Evolutionary conservation across 2,888 invertebrate genomes (phyloP), one percentile per base, ranked within the genome.

Genomic region (Macrosiphum euphorbiae): DNA sequence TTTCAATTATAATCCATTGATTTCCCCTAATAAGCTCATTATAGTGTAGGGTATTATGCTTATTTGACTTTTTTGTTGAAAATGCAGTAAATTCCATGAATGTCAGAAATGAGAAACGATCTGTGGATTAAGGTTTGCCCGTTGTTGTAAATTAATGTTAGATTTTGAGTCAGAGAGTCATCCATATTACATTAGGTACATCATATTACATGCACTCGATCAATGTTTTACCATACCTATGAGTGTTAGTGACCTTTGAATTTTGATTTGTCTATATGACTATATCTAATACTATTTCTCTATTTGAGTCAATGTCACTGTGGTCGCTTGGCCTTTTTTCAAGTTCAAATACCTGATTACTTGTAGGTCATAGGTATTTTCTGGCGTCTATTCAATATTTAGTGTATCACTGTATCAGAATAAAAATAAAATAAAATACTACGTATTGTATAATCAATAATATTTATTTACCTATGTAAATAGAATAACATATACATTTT

Each of bases 311-410:
- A 93, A 93, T 89, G 89, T 85, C 89, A 93, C 26, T 61, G 55
- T 58, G 85, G 55, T 84, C 55, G 44, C 35, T 93, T 93, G 89
- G 93, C 58, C 28, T 90, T 35, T 93, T 58, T 93, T 93, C 93
- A 93, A 93, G 93, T 93, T 93, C 85, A 93, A 93, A 90, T 58
- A 89, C 84, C 47, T 50, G 44, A 88, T 28, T 88, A 78, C 78
- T 88, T 92, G 78, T 88, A 88, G 88, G 88, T 88, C 44, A 44
- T 44, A 92, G 28, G 52, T 44, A 55, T 92, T 92, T 88, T 50
- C 11, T 88, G 92, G 88, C 44, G 44, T 88, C 20, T 44, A 50
- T 88, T 55, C 78, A 92, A 24, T 41, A 13, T 87, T 58, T 26
- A 87, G 7, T 86, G 35, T 35, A 50, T 50, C 78, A 8, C 35